Base-by-base conservation (phyloP, 1,140 invertebrate genomes). In the Myzus persicae region DNA sequence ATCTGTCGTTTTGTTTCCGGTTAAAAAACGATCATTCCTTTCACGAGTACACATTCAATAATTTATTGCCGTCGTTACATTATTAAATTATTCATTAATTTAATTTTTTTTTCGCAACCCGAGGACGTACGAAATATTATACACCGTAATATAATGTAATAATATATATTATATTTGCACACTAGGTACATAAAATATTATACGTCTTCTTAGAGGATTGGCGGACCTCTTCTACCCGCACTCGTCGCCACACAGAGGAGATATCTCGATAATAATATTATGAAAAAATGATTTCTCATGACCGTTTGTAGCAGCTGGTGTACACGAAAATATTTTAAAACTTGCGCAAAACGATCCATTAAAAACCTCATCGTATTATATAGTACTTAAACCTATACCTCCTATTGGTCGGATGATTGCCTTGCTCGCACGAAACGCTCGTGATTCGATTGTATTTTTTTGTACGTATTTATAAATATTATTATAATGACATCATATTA, bases 1-100 rank as follows among this genome's bases (percentile, higher is more conserved):
- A 76, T 76, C 31, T 76, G 59, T 76, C 59, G 59, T 76, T 76
- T 76, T n/a, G 59, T 76, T 76, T 76, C 59, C 59, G 59, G 59
- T 76, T 76, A 76, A 76, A 76, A 76, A 76, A 76, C 59, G 59
- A 76, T 76, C 14, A n/a, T 76, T 76, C 59, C 59, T 76, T 76
- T 76, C 59, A 76, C 59, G 31, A 76, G 59, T 76, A n/a, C 59
- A 14, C 14, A 76, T 76, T n/a, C 36, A 76, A 76, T 76, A 76
- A 76, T 76, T 76, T 76, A 76, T 76, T 76, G 2, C 59, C 59
- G n/a, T 76, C 59, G 59, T 76, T n/a, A n/a, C n/a, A 76, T n/a
- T n/a, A 76, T 76, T 76, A 76, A 76, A 76, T 76, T 76, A n/a
- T 76, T 76, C 31, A 76, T 76, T 76, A n/a, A 22, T 51, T 51